These are phyloP conservation scores for Corvus moneduloides DNA, from an alignment of 2,113 vertebrate species.

Conservation along the genomic window DNA sequence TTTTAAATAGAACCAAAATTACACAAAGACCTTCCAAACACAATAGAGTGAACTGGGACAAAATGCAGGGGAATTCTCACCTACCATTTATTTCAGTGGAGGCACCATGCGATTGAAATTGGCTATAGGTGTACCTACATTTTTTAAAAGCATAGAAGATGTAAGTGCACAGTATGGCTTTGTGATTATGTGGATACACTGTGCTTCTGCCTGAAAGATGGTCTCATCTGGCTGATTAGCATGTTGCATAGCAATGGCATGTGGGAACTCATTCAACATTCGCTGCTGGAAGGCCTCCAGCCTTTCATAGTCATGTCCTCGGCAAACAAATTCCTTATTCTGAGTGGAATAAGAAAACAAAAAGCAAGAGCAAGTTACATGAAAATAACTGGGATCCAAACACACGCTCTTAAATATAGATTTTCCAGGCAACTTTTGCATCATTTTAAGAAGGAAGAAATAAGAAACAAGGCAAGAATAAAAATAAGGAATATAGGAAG, in stretches of 20 bases:
- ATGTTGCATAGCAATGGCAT: conserved; percentile 98
- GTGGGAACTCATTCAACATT: conserved; percentile 98
- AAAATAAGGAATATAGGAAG: background rate
- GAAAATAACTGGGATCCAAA: background rate
- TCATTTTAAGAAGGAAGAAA: background rate
- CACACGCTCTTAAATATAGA: background rate
- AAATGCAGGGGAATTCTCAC: background rate
- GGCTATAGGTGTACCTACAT: background rate
- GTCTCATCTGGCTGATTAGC: conserved; percentile 98
- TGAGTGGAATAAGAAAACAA: conserved; percentile 51
- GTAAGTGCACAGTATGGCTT: background rate
- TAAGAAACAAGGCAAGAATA: background rate
- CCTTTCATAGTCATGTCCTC: conserved; percentile 97
- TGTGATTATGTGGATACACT: conserved; percentile 86
- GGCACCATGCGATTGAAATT: background rate
- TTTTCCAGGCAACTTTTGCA: background rate
- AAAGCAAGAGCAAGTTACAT: background rate
- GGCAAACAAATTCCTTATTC: conserved; percentile 99
- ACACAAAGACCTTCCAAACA: background rate
- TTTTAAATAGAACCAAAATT: conserved; percentile 9
- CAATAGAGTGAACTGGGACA: background rate
- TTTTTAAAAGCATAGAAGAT: background rate
- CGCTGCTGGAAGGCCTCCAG: conserved; percentile 98
- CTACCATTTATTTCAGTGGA: background rate
- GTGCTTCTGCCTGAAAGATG: conserved; percentile 97